A percentile compares a stretch with the other conserved stretches of the same genome.
Evolutionary conservation across 2,797 vertebrate species (phyloP).

Genomic region (Phrynocephalus vlangalii): DNA sequence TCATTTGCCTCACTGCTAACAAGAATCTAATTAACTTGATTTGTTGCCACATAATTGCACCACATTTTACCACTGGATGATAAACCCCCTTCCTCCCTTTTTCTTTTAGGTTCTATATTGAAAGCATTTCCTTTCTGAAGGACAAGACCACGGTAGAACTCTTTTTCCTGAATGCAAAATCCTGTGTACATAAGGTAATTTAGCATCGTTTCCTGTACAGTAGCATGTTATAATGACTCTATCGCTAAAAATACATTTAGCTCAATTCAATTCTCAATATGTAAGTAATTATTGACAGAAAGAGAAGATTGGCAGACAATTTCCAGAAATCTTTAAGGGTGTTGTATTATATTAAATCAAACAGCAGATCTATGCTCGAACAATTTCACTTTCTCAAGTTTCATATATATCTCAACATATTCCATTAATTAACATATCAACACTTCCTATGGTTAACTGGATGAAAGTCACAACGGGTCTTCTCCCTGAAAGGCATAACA

Average conservation of each 20-base stretch:
- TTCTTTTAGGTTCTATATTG: constrained; percentile 93
- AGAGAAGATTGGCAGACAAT: not conserved
- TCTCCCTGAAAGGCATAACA: not conserved
- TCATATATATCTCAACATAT: not conserved
- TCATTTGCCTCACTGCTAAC: not conserved
- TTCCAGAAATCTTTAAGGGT: not conserved
- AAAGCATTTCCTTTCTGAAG: constrained; percentile 93
- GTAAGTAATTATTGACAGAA: not conserved
- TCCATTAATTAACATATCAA: not conserved
- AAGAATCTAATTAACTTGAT: not conserved
- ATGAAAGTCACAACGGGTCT: not conserved
- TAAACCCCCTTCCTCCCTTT: constrained; percentile 38
- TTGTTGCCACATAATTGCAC: too few species aligned
- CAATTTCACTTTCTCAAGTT: not conserved
- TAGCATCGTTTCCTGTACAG: fast-evolving
- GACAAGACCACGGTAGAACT: constrained; percentile 95
- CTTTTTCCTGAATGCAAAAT: constrained; percentile 96
- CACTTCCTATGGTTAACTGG: not conserved
- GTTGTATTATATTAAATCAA: not conserved
- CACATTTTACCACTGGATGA: not conserved
- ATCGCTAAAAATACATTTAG: not conserved
- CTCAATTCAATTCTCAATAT: not conserved
- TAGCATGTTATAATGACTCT: not conserved
- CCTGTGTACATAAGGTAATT: constrained; percentile 92
- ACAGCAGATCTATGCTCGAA: not conserved